phyloP scores from a whole-genome alignment of 2,888 invertebrate genomes.

The Agriotes lineatus region DNA sequence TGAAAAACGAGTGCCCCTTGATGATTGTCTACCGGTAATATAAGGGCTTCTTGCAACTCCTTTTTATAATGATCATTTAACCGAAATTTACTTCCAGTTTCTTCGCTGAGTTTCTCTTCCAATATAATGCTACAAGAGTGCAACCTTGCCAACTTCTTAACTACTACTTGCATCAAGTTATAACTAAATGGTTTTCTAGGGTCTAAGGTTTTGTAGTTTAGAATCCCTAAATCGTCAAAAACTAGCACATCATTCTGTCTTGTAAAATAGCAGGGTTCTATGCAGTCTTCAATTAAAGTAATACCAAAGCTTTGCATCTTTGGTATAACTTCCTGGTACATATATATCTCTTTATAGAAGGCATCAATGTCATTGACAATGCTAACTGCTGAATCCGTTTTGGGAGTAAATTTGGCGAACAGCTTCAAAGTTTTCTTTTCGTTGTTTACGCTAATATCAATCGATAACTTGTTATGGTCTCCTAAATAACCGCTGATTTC shows the following conservation, averaged over 20 bases:
- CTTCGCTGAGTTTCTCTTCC: constrained; percentile 52
- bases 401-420: not conserved
- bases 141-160: constrained; percentile 58
- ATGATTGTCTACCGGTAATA: not conserved
- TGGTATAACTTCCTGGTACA: not conserved
- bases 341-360: constrained; percentile 1
- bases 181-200: not conserved
- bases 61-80: not conserved
- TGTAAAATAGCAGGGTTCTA: constrained; percentile 40
- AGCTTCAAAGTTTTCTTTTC: constrained; percentile 43
- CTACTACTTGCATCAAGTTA: constrained; percentile 51
- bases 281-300: constrained; percentile 30
- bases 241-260: constrained; percentile 51
- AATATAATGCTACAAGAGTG: constrained; percentile 63
- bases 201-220: constrained; percentile 1
- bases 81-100: not conserved
- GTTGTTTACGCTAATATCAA: constrained; percentile 34
- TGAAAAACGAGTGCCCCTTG: not conserved
- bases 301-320: not conserved
- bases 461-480: constrained; percentile 52
- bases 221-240: constrained; percentile 62
- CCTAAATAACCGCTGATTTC: constrained; percentile 53
- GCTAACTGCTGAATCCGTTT: not conserved
- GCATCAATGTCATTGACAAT: not conserved
- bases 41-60: not conserved